phyloP scores from a whole-genome alignment of 2,888 invertebrate species.

The Endomychus coccineus region DNA sequence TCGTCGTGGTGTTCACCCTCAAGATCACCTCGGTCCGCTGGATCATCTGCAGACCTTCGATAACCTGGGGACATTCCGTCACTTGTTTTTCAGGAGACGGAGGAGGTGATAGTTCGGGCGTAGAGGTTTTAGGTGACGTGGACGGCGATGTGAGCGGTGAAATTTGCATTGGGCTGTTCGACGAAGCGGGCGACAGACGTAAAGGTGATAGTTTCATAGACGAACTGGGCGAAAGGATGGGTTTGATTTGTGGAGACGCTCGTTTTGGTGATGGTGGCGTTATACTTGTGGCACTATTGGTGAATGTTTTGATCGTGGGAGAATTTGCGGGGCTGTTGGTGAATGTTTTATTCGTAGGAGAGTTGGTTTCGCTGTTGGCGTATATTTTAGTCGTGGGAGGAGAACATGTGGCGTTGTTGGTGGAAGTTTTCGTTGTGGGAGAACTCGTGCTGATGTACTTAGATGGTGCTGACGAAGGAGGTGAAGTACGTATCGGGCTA shows the following conservation, averaged over 20 bases:
- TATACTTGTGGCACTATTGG: constrained; percentile 7
- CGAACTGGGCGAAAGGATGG: constrained; percentile 37
- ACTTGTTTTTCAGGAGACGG: constrained; percentile 42
- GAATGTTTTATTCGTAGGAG: constrained; percentile 8
- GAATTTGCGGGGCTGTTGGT: constrained; percentile 11
- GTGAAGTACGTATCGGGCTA: constrained; percentile 16
- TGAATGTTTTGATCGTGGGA: constrained; percentile 8
- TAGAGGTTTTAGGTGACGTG: constrained; percentile 27
- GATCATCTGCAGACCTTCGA: constrained; percentile 50
- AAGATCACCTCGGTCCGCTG: constrained; percentile 58
- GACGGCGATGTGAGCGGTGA: constrained; percentile 35
- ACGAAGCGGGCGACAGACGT: constrained; percentile 32
- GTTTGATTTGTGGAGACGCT: constrained; percentile 33
- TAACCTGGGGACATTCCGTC: constrained; percentile 35
- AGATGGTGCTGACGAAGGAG: constrained; percentile 12
- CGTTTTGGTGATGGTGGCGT: constrained; percentile 37
- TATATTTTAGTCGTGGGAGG: constrained; percentile 11
- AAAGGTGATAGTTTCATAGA: constrained; percentile 31
- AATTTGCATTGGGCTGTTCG: constrained; percentile 23
- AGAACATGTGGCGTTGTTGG: background rate
- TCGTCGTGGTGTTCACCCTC: constrained; percentile 54
- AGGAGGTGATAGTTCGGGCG: constrained; percentile 31
- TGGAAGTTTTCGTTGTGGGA: constrained; percentile 11
- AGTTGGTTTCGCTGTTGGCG: constrained; percentile 11
- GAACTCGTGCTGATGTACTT: constrained; percentile 19